phyloP scores from a whole-genome alignment of 2,113 vertebrate species.

The Urocynchramus pylzowi region DNA sequence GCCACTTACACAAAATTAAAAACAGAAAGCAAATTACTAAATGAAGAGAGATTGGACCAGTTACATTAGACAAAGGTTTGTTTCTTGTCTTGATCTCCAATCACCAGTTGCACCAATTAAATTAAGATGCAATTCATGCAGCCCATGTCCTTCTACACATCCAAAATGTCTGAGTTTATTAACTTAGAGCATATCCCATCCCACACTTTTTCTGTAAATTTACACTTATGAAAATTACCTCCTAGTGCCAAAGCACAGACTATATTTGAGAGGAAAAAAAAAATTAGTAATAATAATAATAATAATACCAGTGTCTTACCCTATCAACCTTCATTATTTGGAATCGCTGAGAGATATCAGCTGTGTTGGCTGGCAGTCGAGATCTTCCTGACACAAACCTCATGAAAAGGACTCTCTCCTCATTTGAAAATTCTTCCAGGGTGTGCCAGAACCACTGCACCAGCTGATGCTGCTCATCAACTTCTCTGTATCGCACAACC shows the following conservation, averaged over 20 bases:
- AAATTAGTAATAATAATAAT: not conserved
- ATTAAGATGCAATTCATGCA: not conserved
- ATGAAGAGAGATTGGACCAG: not conserved
- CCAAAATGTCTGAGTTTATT: not conserved
- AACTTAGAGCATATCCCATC: not conserved
- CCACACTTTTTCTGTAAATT: not conserved
- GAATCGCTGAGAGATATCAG: constrained; percentile 86
- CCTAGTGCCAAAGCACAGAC: not conserved
- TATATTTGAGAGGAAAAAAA: not conserved
- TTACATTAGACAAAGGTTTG: not conserved
- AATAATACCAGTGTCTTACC: constrained; percentile 63
- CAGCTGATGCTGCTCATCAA: constrained; percentile 83
- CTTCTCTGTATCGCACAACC: constrained; percentile 83
- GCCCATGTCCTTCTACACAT: not conserved
- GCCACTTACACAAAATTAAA: not conserved
- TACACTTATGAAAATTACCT: not conserved
- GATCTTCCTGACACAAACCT: constrained; percentile 84
- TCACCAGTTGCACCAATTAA: not conserved
- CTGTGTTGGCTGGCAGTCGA: constrained; percentile 83
- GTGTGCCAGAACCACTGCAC: constrained; percentile 87
- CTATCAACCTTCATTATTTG: constrained; percentile 88
- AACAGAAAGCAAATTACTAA: not conserved
- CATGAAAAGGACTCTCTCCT: constrained; percentile 87
- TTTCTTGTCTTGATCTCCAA: not conserved
- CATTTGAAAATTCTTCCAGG: constrained; percentile 83